Evolutionary conservation across 2,113 vertebrate genomes (phyloP), one percentile per base, ranked within the genome.

Genomic region (Camelus bactrianus): DNA sequence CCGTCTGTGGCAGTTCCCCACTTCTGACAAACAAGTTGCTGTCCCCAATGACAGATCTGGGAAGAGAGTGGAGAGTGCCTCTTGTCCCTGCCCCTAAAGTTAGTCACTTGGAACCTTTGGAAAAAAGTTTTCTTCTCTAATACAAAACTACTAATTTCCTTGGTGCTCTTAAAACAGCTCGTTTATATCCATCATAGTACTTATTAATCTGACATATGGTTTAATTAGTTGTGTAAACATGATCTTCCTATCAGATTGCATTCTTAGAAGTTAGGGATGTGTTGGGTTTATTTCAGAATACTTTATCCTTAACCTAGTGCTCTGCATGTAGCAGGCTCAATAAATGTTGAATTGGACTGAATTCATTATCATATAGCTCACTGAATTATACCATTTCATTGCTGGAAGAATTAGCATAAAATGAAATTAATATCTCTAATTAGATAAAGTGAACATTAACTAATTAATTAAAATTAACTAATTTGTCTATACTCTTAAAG

Each of bases 381-480:
- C 50, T 70, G 42, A 77, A 76, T 90, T 54, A 79, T 20, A 73
- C 11, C 52, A 86, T 85, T 84, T 72, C 72, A n/a, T 35, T 87
- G 32, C 26, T 64, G 24, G 28, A 82, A 96, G 58, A 90, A 87
- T 52, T 84, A 67, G 56, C 56, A 73, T 30, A 89, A 93, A 64
- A 75, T 86, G 69, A 93, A 79, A 93, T 89, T 56, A 64, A 24
- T 81, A 16, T 67, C 64, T 89, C n/a, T 60, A 60, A 92, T 82
- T 92, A 96, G 73, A 89, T 70, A 77, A 88, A 90, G 19, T 38
- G 19, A 83, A 65, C 13, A 83, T 7, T 69, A 77, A 67, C 28
- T 67, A 76, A 85, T 60, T 87, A 22, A 73, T 85, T 90, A 94
- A 76, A 91, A 94, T 54, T 42, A 64, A 91, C 48, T 46, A 26